These are phyloP conservation scores for Epicauta chinensis DNA, from an alignment of 1,140 invertebrate species.

Conservation along the genomic window DNA sequence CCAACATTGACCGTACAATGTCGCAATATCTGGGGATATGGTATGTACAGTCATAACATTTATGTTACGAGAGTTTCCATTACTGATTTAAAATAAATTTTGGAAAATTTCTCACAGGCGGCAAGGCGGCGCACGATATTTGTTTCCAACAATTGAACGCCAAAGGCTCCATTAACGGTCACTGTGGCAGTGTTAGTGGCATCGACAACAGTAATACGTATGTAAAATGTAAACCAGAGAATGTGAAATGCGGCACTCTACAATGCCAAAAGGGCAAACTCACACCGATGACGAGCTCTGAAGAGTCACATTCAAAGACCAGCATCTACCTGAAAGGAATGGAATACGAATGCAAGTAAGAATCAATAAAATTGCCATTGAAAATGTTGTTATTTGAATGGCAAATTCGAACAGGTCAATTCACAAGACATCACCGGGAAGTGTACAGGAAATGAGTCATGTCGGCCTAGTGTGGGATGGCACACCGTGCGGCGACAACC, in stretches of 20 bases:
- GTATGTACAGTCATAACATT: conserved; percentile 21
- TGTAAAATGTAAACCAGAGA: conserved; percentile 79
- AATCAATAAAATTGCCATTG: conserved; percentile 23
- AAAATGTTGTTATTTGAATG: background rate
- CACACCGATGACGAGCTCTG: conserved; percentile 69
- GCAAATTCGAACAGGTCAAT: conserved; percentile 17
- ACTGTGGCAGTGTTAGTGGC: conserved; percentile 73
- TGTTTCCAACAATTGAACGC: conserved; percentile 94
- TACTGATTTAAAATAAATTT: background rate
- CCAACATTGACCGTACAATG: conserved; percentile 84
- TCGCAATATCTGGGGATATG: conserved; percentile 82
- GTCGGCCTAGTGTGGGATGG: conserved; percentile 81
- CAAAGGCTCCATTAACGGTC: conserved; percentile 86
- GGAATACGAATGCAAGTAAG: conserved; percentile 91
- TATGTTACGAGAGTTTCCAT: too few species aligned
- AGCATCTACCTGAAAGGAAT: conserved; percentile 78
- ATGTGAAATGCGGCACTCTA: conserved; percentile 81
- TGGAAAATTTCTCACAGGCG: conserved; percentile 45
- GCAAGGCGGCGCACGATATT: conserved; percentile 67
- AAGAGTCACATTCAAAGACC: conserved; percentile 76
- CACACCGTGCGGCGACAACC: conserved; percentile 84
- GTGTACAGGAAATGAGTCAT: conserved; percentile 51
- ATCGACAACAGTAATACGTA: conserved; percentile 57
- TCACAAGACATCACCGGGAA: conserved; percentile 63
- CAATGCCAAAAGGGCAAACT: conserved; percentile 82